A percentile compares a stretch with the other conserved stretches of the same genome.
Evolutionary conservation across 2,113 vertebrate genomes (phyloP).

Genomic region (Glareola pratincola): DNA sequence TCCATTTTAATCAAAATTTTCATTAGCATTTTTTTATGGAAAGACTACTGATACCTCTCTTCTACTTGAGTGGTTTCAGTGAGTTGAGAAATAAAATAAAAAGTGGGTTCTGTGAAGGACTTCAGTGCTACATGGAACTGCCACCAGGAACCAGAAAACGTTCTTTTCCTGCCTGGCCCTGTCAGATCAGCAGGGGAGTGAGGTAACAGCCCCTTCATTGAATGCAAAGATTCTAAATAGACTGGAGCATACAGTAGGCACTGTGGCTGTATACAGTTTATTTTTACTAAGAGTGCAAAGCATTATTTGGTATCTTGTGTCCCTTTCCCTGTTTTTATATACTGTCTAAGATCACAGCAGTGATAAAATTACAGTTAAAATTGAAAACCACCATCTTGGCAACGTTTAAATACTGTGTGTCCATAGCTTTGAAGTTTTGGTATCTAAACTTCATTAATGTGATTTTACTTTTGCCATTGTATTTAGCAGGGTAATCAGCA

Average conservation of each 20-base stretch:
- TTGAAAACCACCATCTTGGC: neutral
- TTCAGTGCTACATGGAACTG: neutral
- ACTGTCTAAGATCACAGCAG: neutral
- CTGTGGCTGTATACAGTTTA: neutral
- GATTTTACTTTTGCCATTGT: neutral
- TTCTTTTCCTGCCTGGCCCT: neutral
- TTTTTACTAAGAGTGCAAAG: neutral
- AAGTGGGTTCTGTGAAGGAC: neutral
- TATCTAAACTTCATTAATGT: neutral
- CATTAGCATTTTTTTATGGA: neutral
- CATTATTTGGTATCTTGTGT: accelerated
- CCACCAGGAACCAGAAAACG: neutral
- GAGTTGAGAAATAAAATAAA: neutral
- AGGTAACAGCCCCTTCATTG: neutral
- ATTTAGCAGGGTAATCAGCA: neutral
- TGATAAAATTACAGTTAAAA: neutral
- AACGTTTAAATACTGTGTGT: neutral
- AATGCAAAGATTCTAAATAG: neutral
- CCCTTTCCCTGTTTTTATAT: neutral
- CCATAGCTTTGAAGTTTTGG: neutral
- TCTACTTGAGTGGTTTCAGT: neutral
- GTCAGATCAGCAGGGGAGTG: neutral
- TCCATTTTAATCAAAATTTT: neutral
- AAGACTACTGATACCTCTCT: neutral
- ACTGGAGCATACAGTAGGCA: neutral